phyloP scores from a whole-genome alignment of 1,140 invertebrate genomes.

The Globodera rostochiensis region DNA sequence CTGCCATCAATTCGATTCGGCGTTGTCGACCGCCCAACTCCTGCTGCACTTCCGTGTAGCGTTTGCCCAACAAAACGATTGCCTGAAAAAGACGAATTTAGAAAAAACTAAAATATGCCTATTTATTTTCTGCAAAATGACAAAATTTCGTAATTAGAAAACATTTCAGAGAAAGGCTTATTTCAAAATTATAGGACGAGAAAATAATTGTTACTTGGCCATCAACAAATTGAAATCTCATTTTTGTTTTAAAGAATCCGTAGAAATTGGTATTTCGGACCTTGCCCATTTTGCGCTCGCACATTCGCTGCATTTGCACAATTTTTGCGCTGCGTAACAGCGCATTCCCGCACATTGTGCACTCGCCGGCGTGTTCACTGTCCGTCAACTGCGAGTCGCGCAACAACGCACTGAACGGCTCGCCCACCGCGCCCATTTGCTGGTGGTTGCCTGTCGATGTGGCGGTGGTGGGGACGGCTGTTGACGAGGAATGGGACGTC shows the following conservation, averaged over 20 bases:
- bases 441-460: too few species aligned
- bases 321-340: constrained; percentile 19
- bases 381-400: constrained; percentile 20
- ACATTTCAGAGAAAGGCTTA: background rate
- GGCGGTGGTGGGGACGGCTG: background rate
- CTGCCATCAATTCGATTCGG: background rate
- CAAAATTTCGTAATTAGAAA: background rate
- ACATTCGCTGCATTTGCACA: constrained; percentile 10
- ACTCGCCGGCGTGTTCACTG: background rate
- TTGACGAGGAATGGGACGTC: background rate
- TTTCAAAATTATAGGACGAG: too few species aligned
- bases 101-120: background rate
- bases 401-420: constrained; percentile 8
- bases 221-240: too few species aligned
- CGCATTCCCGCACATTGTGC: constrained; percentile 8
- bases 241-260: too few species aligned
- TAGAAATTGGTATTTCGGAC: background rate
- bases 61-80: constrained; percentile 19
- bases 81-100: constrained; percentile 25
- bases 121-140: too few species aligned
- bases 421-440: background rate
- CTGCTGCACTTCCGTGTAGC: constrained; percentile 25
- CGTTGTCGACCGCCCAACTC: constrained; percentile 15
- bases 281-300: constrained; percentile 30
- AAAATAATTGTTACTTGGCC: too few species aligned